Evolutionary conservation across 1,140 invertebrate genomes (phyloP).

Genomic region (Papilio xuthus): DNA sequence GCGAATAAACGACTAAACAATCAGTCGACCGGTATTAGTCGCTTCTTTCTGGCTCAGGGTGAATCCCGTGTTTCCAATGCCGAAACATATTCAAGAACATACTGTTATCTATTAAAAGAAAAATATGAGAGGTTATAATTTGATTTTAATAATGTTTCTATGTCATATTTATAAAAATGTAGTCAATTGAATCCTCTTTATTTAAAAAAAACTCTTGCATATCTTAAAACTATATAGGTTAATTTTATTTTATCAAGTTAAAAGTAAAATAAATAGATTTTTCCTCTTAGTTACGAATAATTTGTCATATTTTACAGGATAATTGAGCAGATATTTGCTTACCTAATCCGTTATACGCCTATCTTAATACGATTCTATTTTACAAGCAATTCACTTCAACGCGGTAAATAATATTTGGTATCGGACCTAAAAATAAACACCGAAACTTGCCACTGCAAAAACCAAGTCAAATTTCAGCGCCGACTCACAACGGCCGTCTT

Average conservation of each 20-base stretch:
- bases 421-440: conserved; percentile 49
- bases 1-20: conserved; percentile 13
- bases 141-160: background rate
- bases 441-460: background rate
- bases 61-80: background rate
- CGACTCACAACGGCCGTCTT: conserved; percentile 31
- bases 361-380: conserved; percentile 43
- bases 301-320: background rate
- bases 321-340: background rate
- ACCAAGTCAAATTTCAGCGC: conserved; percentile 6
- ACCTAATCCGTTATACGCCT: conserved; percentile 17
- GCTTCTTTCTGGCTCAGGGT: background rate
- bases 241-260: background rate
- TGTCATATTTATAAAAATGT: background rate
- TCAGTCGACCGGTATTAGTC: conserved; percentile 1
- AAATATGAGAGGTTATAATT: background rate
- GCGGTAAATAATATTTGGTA: conserved; percentile 19
- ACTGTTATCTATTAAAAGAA: background rate
- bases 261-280: background rate
- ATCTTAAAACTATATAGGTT: background rate
- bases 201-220: background rate
- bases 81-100: background rate
- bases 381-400: conserved; percentile 47
- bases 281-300: background rate
- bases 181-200: background rate